A percentile compares a stretch with the other conserved stretches of the same genome.
These are phyloP conservation scores for Eulemur macaco DNA, from an alignment of 2,113 vertebrate species.

Conservation along the genomic window DNA sequence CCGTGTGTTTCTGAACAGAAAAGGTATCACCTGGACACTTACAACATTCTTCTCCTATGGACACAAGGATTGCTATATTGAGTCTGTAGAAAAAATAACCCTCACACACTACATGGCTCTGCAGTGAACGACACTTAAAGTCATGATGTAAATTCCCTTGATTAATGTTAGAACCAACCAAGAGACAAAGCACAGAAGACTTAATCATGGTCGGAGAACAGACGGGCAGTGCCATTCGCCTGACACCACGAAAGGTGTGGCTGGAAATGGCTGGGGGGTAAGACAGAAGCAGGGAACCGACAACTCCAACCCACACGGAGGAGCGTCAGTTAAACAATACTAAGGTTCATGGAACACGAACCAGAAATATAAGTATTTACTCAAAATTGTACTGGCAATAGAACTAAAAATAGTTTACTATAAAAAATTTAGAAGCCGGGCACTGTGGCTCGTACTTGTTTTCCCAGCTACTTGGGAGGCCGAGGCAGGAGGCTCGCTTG, in stretches of 20 bases:
- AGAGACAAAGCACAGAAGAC: neutral
- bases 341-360: neutral
- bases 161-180: neutral
- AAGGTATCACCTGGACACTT: neutral
- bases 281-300: neutral
- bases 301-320: neutral
- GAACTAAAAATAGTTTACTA: neutral
- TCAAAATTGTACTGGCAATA: neutral
- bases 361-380: neutral
- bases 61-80: neutral
- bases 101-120: neutral
- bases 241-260: neutral
- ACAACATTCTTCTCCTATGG: neutral
- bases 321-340: neutral
- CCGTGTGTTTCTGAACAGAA: neutral
- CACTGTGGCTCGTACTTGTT: no score
- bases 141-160: neutral
- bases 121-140: neutral
- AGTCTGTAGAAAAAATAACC: neutral
- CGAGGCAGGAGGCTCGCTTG: no score
- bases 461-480: no score
- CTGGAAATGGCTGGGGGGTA: neutral
- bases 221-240: neutral
- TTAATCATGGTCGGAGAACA: neutral
- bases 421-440: neutral